phyloP scores from a whole-genome alignment of 2,113 vertebrate genomes.

The Ariopsis seemanni region DNA sequence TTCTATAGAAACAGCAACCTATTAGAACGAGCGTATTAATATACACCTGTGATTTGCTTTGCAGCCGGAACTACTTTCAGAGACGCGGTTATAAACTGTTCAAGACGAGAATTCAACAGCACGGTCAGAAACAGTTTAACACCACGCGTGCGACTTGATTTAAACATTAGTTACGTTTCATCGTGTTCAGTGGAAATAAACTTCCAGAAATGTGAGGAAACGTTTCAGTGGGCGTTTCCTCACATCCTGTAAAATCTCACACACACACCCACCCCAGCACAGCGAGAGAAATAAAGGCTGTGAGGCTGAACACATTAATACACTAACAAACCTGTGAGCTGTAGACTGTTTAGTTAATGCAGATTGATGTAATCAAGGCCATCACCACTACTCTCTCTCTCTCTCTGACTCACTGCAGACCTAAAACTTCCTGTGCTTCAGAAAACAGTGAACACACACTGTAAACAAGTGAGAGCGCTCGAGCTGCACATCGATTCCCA shows the following conservation, averaged over 20 bases:
- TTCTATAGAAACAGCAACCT: not conserved
- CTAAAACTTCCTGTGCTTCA: not conserved
- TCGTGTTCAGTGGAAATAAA: not conserved
- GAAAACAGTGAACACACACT: constrained; percentile 19
- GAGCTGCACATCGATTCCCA: constrained; percentile 20
- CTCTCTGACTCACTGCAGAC: not conserved
- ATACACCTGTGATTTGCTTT: not conserved
- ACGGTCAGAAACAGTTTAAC: no score
- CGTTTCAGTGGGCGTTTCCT: not conserved
- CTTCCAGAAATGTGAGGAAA: not conserved
- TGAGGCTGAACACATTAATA: not conserved
- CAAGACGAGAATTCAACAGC: no score
- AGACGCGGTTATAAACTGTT: no score
- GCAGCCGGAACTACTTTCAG: not conserved
- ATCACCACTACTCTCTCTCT: not conserved
- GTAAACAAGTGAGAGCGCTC: constrained; percentile 27
- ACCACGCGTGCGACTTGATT: no score
- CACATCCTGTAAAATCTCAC: no score
- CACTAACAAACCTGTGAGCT: not conserved
- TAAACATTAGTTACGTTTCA: no score
- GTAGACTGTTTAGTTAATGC: not conserved
- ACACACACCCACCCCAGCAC: not conserved
- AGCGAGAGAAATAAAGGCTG: not conserved
- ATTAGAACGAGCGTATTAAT: not conserved
- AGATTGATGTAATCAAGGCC: constrained; percentile 8